Base-by-base conservation (phyloP, 2,888 invertebrate species). In the Hirtodrosophila alboralis region DNA sequence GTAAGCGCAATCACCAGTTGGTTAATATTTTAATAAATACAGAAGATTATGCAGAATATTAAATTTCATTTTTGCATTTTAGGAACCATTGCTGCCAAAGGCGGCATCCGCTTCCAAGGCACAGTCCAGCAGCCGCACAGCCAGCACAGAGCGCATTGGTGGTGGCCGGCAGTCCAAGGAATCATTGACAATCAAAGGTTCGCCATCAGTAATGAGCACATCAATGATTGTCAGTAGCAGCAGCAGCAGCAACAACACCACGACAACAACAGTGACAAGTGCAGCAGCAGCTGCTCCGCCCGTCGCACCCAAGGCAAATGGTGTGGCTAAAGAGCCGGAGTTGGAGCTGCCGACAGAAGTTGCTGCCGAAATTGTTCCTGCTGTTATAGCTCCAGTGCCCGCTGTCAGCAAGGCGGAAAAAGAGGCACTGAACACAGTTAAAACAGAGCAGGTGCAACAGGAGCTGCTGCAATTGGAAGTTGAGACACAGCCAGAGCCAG, bases 361-460 rank as follows among this genome's bases (percentile, higher is more conserved):
- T 30, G 49, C 63, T 47, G 16, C 38, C 30, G 21, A 36, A 18
- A 40, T 53, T 14, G 28, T 44, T 12, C 13, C 40, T 2, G 44
- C 44, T 10, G 65, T n/a, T n/a, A n/a, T 54, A 8, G 37, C 30
- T 12, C n/a, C 53, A 26, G 57, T 30, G 26, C 18, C 36, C 1
- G 41, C 41, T 4, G 69, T 70, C 90, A 92, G 73, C 69, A 90
- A 90, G 78, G 91, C 90, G 41, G 89, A 89, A 69, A 90, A 90
- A 73, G 88, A 91, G 72, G 89, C 89, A 88, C 91, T 88, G 1
- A 90, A 90, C 68, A 81, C 84, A 23, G 89, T 87, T 9, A 89
- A 89, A 63, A 88, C 88, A 3, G 90, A 90, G 54, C 81, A 87
- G 60, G 64, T 69, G 26, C 71, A 68, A 7, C 73, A 70, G n/a